phyloP scores from a whole-genome alignment of 2,113 vertebrate species.

The Rattus norvegicus region GRCr8 NC_086020.1:100395001-100395500 shows the following conservation, averaged over 20 bases:
- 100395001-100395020: background rate
- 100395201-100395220: background rate
- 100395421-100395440: background rate
- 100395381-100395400: background rate
- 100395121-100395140: background rate
- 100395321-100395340: background rate
- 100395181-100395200: background rate
- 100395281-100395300: background rate
- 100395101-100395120: background rate
- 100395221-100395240: background rate
- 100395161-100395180: background rate
- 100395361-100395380: background rate
- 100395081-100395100: background rate
- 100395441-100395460: background rate
- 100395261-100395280: background rate
- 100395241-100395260: background rate
- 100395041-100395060: background rate
- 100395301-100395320: background rate
- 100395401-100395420: background rate
- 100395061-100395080: background rate
- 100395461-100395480: background rate
- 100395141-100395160: background rate
- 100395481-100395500: background rate
- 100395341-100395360: background rate
- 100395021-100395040: background rate